phyloP scores from a whole-genome alignment of 2,888 invertebrate genomes.

The Euproctis similis region DNA sequence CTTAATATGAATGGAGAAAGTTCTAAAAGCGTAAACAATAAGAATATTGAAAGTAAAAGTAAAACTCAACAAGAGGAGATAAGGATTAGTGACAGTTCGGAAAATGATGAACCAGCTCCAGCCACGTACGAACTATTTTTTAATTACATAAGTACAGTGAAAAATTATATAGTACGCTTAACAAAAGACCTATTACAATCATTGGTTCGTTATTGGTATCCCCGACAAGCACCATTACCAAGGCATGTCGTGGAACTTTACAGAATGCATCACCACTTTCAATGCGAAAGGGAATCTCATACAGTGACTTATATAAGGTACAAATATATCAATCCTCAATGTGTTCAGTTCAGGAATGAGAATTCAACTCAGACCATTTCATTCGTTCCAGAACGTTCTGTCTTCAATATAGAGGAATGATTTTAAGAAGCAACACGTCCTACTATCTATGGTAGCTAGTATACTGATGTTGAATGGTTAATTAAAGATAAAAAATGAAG shows the following conservation, averaged over 20 bases:
- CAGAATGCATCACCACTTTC: slow-evolving; percentile 37
- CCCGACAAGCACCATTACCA: slow-evolving; percentile 37
- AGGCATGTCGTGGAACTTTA: slow-evolving; percentile 45
- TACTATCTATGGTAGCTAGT: too few species aligned
- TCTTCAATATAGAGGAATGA: too few species aligned
- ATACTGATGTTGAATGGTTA: too few species aligned
- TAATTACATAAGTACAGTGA: slow-evolving; percentile 45
- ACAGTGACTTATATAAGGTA: slow-evolving; percentile 41
- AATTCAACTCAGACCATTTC: slow-evolving; percentile 34
- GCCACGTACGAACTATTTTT: slow-evolving; percentile 55
- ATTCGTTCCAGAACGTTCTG: slow-evolving; percentile 45
- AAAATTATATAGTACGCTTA: slow-evolving; percentile 48
- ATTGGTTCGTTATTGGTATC: slow-evolving; percentile 33
- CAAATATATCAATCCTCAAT: slow-evolving; percentile 32
- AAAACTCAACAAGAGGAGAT: slow-evolving; percentile 21
- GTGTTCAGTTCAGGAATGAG: slow-evolving; percentile 21
- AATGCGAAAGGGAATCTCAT: slow-evolving; percentile 33
- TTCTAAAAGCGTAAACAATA: slow-evolving; percentile 36
- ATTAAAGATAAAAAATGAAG: too few species aligned
- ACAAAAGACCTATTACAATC: slow-evolving; percentile 42
- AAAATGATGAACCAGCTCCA: slow-evolving; percentile 24
- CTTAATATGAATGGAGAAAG: slow-evolving; percentile 43
- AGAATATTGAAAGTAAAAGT: slow-evolving; percentile 16
- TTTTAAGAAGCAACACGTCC: too few species aligned
- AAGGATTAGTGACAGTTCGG: slow-evolving; percentile 17